Evolutionary conservation across 2,113 vertebrate species (phyloP).

Genomic region (Tragelaphus buxtoni): DNA sequence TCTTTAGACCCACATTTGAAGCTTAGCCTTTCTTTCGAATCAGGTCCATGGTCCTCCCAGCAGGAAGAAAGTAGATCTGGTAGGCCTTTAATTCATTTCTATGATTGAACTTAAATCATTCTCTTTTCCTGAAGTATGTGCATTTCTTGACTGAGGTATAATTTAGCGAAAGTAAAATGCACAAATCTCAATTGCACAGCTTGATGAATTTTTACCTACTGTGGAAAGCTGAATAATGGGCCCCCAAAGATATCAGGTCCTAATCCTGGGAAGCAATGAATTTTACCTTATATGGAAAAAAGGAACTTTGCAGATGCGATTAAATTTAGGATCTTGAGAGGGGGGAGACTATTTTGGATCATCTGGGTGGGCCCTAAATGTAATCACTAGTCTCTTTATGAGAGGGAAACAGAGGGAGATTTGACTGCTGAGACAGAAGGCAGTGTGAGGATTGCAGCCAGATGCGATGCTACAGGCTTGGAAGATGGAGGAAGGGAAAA

Average conservation of each 20-base stretch:
- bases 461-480: background rate
- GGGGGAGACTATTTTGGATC: slow-evolving; percentile 31
- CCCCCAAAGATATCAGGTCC: background rate
- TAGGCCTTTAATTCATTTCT: slow-evolving; percentile 34
- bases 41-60: background rate
- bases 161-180: slow-evolving; percentile 2
- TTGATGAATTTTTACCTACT: slow-evolving; percentile 6
- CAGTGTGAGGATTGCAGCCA: background rate
- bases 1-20: background rate
- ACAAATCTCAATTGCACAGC: background rate
- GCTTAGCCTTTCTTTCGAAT: background rate
- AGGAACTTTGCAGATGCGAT: slow-evolving; percentile 18
- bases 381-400: slow-evolving; percentile 23
- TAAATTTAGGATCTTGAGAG: slow-evolving; percentile 24
- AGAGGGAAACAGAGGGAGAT: background rate
- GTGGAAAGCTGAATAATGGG: background rate
- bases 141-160: slow-evolving; percentile 1
- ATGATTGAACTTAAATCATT: background rate
- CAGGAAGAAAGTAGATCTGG: slow-evolving; percentile 3
- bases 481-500: background rate
- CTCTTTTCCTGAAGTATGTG: slow-evolving; percentile 17
- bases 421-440: background rate
- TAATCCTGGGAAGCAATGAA: background rate
- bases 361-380: background rate
- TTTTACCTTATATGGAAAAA: background rate